Conservation (phyloP, 2,888 invertebrate genomes). For the Phalera bucephala region DNA sequence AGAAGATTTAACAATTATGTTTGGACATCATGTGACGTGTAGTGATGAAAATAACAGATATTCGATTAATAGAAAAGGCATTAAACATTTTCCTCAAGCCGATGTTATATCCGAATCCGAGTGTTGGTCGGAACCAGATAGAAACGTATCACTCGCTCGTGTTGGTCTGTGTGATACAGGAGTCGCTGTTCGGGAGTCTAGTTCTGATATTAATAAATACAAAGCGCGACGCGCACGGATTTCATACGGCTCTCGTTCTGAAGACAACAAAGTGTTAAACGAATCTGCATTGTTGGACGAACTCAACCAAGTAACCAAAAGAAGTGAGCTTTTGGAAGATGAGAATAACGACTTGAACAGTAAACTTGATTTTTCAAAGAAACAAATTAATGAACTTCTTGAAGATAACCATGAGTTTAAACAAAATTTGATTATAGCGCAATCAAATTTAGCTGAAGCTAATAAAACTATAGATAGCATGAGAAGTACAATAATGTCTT, state of each 20-base stretch:
- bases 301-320: constrained; percentile 62
- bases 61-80: constrained; percentile 38
- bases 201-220: constrained; percentile 58
- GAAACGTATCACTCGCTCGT: constrained; percentile 90
- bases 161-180: constrained; percentile 84
- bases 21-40: constrained; percentile 69
- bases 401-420: constrained; percentile 55
- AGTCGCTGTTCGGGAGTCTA: constrained; percentile 46
- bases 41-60: constrained; percentile 49
- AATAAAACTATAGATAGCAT: constrained; percentile 49
- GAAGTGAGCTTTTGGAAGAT: constrained; percentile 54
- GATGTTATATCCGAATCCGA: constrained; percentile 87
- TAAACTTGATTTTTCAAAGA: constrained; percentile 57
- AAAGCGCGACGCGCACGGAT: constrained; percentile 68
- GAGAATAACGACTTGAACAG: constrained; percentile 71
- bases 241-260: constrained; percentile 67
- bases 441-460: constrained; percentile 43
- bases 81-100: constrained; percentile 54
- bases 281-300: constrained; percentile 82
- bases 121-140: constrained; percentile 94
- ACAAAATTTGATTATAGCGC: constrained; percentile 43
- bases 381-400: constrained; percentile 55
- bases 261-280: constrained; percentile 71
- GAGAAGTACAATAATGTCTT: constrained; percentile 39
- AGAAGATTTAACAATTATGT: constrained; percentile 75